A percentile compares a stretch with the other conserved stretches of the same genome.
Conservation (phyloP, 2,113 vertebrate species). For the Ctenomys sociabilis region DNA sequence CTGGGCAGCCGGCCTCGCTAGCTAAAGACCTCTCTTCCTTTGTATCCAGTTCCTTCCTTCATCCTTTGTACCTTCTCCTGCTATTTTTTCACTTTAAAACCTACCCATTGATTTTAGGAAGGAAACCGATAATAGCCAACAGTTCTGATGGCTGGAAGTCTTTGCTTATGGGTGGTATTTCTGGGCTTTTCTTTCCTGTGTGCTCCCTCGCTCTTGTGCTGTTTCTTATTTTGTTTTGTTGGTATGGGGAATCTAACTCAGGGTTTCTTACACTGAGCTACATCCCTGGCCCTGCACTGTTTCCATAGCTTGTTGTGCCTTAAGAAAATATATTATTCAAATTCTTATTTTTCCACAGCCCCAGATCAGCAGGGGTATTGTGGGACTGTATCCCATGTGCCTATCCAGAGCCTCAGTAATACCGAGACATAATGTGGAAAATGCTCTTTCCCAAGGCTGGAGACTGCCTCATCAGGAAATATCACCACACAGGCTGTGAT, state of each 20-base stretch:
- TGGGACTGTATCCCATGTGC: not conserved
- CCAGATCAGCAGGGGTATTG: not conserved
- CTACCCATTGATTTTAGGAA: not conserved
- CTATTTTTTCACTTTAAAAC: not conserved
- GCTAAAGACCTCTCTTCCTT: not conserved
- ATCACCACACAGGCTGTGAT: not conserved
- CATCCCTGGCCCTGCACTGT: not conserved
- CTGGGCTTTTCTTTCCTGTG: not conserved
- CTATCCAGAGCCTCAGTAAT: not conserved
- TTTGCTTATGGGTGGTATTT: not conserved
- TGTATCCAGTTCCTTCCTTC: fast-evolving
- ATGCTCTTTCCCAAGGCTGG: not conserved
- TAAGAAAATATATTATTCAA: not conserved
- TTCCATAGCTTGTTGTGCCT: not conserved
- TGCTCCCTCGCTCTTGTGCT: not conserved
- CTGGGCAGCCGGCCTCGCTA: not conserved
- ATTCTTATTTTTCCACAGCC: not conserved
- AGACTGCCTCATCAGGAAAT: not conserved
- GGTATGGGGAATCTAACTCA: not conserved
- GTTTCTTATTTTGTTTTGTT: not conserved
- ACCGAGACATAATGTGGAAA: not conserved
- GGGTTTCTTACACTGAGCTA: not conserved
- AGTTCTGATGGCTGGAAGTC: not conserved
- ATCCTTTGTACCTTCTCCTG: not conserved
- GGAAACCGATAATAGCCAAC: not conserved